Evolutionary conservation across 2,797 vertebrate genomes (phyloP), one percentile per base, ranked within the genome.

Genomic region (Hybognathus amarus): DNA sequence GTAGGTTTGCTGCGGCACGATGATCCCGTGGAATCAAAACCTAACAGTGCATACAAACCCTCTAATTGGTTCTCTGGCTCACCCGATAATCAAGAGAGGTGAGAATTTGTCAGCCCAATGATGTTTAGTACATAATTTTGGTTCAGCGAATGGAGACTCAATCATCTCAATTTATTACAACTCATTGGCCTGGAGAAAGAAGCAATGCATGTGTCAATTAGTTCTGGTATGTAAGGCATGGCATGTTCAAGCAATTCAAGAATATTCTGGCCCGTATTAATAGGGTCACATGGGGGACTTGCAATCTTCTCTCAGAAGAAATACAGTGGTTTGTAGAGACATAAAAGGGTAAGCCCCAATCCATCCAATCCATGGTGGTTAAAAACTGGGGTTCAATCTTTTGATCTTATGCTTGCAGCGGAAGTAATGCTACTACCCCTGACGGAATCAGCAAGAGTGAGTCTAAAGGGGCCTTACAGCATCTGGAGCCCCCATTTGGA

Each of bases 1-100:
- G 18, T 50, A 95, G 95, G 95, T 24, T 90, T 96, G 82, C 81
- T 96, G 90, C 93, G 93, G 87, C 93, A 94, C 18, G 94, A 95
- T 8, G 82, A 0, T 2, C 89, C 82, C 10, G 61, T 90, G 2
- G 47, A 1, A 0, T 54, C 89, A 0, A 85, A 87, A 38, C 20
- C 78, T 20, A 82, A 87, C 1, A 81, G 38, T 61, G 0, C 80
- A 45, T 93, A 92, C 86, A 90, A 77, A 45, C 88, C 90, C 1
- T 12, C 91, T 63, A 92, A 91, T 40, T 95, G 90, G 88, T 94
- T 94, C 66, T 84, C 85, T 86, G 85, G 0, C 22, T 89, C 74
- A 42, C 71, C 47, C 67, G 85, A 74, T 67, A 90, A 20, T 79
- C 90, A 56, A 42, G 84, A 91, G 38, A 89, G 91, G 95, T 95